Evolutionary conservation across 2,113 vertebrate species (phyloP).

Genomic region (Eptatretus burgeri): DNA sequence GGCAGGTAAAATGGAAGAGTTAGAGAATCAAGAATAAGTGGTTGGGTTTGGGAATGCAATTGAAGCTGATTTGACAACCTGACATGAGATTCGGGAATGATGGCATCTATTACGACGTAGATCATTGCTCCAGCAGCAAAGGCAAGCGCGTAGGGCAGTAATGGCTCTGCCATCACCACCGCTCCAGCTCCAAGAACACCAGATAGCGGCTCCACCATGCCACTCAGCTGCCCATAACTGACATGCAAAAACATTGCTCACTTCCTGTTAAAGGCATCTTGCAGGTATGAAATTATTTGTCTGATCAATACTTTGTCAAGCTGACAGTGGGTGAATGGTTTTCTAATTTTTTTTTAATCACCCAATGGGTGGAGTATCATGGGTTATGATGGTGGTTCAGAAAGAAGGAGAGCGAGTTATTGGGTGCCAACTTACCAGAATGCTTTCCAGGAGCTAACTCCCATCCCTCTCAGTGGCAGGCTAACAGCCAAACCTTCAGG

Average conservation of each 20-base stretch:
- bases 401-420: neutral
- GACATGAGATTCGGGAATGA: conserved; percentile 73
- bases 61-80: conserved; percentile 22
- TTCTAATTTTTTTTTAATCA: neutral
- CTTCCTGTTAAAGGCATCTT: too few relatives aligned
- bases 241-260: neutral
- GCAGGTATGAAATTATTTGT: neutral
- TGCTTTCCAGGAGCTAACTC: conserved; percentile 45
- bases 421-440: conserved; percentile 41
- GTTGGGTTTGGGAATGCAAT: neutral
- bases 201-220: conserved; percentile 68
- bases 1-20: neutral
- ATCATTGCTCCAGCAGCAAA: conserved; percentile 87
- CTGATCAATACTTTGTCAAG: neutral
- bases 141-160: conserved; percentile 58
- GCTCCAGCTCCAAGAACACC: conserved; percentile 40
- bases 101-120: conserved; percentile 76
- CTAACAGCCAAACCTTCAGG: conserved; percentile 85
- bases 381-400: neutral
- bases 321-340: neutral
- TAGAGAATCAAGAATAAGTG: neutral
- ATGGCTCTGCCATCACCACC: conserved; percentile 40
- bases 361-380: neutral
- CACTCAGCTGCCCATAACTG: conserved; percentile 84
- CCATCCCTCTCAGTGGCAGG: conserved; percentile 43